Evolutionary conservation across 2,113 vertebrate species (phyloP).

Genomic region (Brienomyrus longianalis): DNA sequence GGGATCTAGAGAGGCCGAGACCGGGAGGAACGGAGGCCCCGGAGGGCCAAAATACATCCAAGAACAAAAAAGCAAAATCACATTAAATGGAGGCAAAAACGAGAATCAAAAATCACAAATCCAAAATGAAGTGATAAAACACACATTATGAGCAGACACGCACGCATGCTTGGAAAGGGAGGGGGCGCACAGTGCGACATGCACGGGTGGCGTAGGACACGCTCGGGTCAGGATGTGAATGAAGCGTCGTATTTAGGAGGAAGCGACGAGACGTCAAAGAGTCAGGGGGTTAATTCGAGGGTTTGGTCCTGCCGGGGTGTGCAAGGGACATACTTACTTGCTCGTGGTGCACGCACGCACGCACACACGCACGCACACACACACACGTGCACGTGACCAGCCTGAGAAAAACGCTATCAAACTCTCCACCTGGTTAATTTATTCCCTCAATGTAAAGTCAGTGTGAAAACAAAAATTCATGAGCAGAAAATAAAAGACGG

Average conservation of each 20-base stretch:
- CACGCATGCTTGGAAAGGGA: neutral
- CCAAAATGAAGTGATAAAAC: constrained; percentile 27
- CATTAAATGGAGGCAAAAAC: neutral
- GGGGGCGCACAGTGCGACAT: neutral
- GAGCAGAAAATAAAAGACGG: neutral
- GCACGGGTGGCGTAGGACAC: neutral
- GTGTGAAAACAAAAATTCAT: neutral
- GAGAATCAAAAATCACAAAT: neutral
- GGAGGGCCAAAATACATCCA: constrained; percentile 66
- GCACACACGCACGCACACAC: neutral
- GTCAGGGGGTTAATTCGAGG: neutral
- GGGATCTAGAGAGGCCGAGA: constrained; percentile 89
- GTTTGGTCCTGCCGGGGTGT: neutral
- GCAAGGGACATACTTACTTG: neutral
- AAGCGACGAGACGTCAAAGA: neutral
- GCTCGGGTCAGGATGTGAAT: neutral
- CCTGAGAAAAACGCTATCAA: neutral
- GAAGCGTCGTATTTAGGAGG: neutral
- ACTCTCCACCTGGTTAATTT: neutral
- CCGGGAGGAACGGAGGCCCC: constrained; percentile 65
- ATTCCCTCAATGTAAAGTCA: neutral
- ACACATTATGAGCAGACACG: constrained; percentile 21
- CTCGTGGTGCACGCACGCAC: neutral
- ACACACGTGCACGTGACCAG: neutral
- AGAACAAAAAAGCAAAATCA: constrained; percentile 10